Evolutionary conservation across 2,113 vertebrate species (phyloP), one percentile per base, ranked within the genome.

Genomic region (Paracanthobrama guichenoti): DNA sequence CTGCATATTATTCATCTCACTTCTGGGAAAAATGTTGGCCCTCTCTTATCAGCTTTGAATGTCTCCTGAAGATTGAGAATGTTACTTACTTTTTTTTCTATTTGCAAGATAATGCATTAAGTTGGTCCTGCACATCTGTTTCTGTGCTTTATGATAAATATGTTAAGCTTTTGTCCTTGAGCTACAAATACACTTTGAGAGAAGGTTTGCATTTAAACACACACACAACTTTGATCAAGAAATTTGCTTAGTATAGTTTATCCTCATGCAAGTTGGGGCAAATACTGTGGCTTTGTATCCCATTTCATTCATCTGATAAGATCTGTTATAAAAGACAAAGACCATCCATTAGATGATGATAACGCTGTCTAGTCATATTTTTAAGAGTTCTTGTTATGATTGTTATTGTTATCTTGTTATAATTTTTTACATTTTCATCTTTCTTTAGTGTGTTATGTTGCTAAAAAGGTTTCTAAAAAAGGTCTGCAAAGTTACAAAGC

Each of bases 61-160:
- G 16, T 80, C 16, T 80, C 24, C 42, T 64, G 35, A 59, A 74
- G 46, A 50, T 78, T 60, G 31, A 20, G 13, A 75, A 53, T 50
- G 24, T 55, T 24, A 18, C 60, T 74, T 72, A 5, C 31, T 31
- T 44, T 46, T 60, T 84, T 87, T 48, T 69, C 16, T 72, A 10
- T 85, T 55, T 73, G 3, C 46, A 73, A 74, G 31, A 67, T 84
- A 66, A 77, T 28, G 42, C 48, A 73, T 78, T 60, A 31, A 3
- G 18, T 59, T 26, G 8, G 1, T 74, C 48, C 57, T 57, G 24
- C 79, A 87, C 86, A 82, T 85, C 83, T 87, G 79, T 66, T 57
- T 48, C 83, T 71, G 55, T 69, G n/a, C 46, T 48, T 83, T 31
- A 59, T 73, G 74, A 74, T 66, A 74, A 87, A 85, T 60, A 79